These are phyloP conservation scores for Nilaparvata lugens DNA, from an alignment of 1,140 invertebrate species.

Conservation along the genomic window DNA sequence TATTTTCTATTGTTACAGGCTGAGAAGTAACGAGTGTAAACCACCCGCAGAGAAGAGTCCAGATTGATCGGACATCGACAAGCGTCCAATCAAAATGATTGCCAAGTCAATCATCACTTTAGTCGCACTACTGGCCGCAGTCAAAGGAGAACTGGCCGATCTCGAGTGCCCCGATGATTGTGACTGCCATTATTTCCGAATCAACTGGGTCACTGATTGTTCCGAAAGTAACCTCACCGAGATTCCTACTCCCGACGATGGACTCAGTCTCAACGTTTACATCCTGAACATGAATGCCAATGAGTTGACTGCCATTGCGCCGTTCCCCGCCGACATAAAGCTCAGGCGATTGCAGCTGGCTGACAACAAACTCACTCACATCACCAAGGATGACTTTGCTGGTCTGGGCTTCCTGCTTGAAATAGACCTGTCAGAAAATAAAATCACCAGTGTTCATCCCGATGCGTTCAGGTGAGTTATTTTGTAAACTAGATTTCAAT, in stretches of 20 bases:
- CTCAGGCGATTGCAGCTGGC: constrained; percentile 58
- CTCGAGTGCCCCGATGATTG: constrained; percentile 44
- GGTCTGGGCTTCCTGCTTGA: constrained; percentile 56
- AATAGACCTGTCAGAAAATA: constrained; percentile 55
- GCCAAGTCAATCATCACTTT: no score
- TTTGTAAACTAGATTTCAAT: background rate
- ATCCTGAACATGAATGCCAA: constrained; percentile 61
- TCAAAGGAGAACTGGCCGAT: constrained; percentile 9
- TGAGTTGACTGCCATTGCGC: constrained; percentile 45
- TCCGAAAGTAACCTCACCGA: constrained; percentile 63
- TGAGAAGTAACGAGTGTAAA: no score
- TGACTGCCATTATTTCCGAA: constrained; percentile 63
- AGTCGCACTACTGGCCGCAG: background rate
- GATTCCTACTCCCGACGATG: constrained; percentile 49
- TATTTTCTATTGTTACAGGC: no score
- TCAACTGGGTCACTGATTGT: constrained; percentile 67
- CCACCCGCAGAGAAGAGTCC: no score
- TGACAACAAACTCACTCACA: constrained; percentile 49
- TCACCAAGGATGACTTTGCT: constrained; percentile 49
- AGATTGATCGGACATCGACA: no score
- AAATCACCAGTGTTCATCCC: constrained; percentile 50
- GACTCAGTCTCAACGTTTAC: constrained; percentile 55
- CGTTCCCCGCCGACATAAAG: constrained; percentile 55
- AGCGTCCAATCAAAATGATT: no score
- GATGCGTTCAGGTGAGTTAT: constrained; percentile 55